Evolutionary conservation across 2,888 invertebrate genomes (phyloP), one percentile per base, ranked within the genome.

Genomic region (Zygaena filipendulae): DNA sequence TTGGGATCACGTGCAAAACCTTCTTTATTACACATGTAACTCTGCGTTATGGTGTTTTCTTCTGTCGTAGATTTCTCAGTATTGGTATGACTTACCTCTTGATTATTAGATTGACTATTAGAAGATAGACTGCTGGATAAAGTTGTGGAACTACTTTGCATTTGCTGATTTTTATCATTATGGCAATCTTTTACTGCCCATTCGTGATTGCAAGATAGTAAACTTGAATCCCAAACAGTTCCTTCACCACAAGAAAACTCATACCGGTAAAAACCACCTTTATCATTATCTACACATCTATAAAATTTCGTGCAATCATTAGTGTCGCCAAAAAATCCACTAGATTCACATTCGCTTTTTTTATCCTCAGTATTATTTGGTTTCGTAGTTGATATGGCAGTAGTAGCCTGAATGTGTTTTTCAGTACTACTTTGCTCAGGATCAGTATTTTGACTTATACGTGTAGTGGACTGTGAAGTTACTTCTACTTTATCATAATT

Each of bases 231-330:
- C 83, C 83, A 85, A 13, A 87, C 84, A 3, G 90, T 90, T 25
- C 88, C 90, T 19, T 85, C 82, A 1, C 84, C 87, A 53, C 91
- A 91, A 9, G 68, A 67, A 49, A 90, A 91, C 28, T 88, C 85
- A 50, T 87, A 86, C 62, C 82, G 85, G 29, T 66, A 84, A 43
- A 71, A 87, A 8, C 81, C 72, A 32, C 82, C 83, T 22, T 77
- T 63, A 1, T 82, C 84, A 47, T 82, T 74, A 29, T 72, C 68
- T 11, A 90, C 88, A 59, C 91, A 91, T 40, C 90, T 79, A 52
- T 88, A 87, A 66, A 90, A 91, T 52, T 86, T 87, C 29, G 75
- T 84, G 49, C 90, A 91, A 50, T 90, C 81, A 25, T 71, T 64
- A 12, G 81, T 67, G 59, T 90, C 83, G 9, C 84, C 83, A 53